Base-by-base conservation (phyloP, 2,113 vertebrate species). In the Danionella cerebrum region DNA sequence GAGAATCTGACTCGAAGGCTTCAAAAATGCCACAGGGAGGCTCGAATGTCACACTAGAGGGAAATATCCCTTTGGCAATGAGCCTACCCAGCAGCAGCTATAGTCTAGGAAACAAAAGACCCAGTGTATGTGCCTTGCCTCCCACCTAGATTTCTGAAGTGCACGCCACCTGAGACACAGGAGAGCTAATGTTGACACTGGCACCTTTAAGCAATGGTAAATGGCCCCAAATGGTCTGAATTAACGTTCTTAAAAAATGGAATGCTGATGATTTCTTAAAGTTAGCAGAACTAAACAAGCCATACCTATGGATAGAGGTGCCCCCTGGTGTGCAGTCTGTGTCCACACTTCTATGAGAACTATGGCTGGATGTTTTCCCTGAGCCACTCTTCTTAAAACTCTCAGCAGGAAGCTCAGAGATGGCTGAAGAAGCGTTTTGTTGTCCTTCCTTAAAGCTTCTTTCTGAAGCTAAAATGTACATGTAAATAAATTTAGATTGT, bases 361-460 rank as follows among this genome's bases (percentile, higher is more conserved):
- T 88, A 57, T 80, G 84, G 51, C 19, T 39, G 38, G 85, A 84
- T 74, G 80, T 70, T 80, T 78, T 89, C 69, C 79, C 70, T 54
- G 8, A 80, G 36, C 58, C 76, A 18, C 81, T 84, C 42, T 84
- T 91, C 74, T 83, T 91, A 62, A 81, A 70, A 14, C 86, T 85
- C 9, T 84, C 86, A 8, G 84, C 87, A 47, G 70, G 82, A 5
- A 58, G 70, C 45, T 94, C 91, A 21, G 88, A 87, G 10, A 72
- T 71, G 5, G 89, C 87, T 0, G 82, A 83, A 8, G 79, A 74
- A 10, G 79, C 71, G 35, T 69, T 84, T 38, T 71, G 75, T 76
- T 89, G 89, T 58, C 88, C 90, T 48, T 91, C 89, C 58, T 91
- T 86, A 14, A 84, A 65, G 48, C 81, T 90, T 70, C 86, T 89